These are phyloP conservation scores for Polyommatus iphigenia DNA, from an alignment of 2,888 invertebrate genomes.

Conservation along the genomic window DNA sequence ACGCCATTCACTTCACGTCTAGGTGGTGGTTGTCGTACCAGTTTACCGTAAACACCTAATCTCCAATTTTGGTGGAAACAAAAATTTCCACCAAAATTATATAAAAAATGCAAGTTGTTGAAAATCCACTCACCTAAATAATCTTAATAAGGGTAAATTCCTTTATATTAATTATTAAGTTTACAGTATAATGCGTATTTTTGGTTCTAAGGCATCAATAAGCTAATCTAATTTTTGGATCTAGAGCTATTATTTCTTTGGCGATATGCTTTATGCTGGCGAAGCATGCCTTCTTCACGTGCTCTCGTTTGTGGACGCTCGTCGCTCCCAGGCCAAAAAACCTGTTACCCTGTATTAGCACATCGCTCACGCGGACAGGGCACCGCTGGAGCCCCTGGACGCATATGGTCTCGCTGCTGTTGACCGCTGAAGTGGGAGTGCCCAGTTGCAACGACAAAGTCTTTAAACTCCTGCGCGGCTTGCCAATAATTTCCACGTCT, in stretches of 20 bases:
- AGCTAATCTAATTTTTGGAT: slow-evolving; percentile 57
- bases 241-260: slow-evolving; percentile 49
- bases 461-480: slow-evolving; percentile 52
- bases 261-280: slow-evolving; percentile 51
- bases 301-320: slow-evolving; percentile 49
- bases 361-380: slow-evolving; percentile 63
- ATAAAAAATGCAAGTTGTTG: too few relatives aligned
- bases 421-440: slow-evolving; percentile 37
- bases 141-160: too few relatives aligned
- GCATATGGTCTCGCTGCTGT: slow-evolving; percentile 51
- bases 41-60: too few relatives aligned
- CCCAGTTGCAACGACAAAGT: slow-evolving; percentile 59
- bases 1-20: too few relatives aligned
- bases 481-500: slow-evolving; percentile 50
- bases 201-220: neutral
- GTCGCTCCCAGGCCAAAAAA: slow-evolving; percentile 62
- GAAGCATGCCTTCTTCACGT: slow-evolving; percentile 56
- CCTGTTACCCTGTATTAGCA: slow-evolving; percentile 56
- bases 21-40: too few relatives aligned
- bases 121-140: too few relatives aligned
- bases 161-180: too few relatives aligned
- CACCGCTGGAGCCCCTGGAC: slow-evolving; percentile 56
- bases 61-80: too few relatives aligned
- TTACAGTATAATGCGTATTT: neutral
- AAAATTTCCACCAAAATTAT: too few relatives aligned